Base-by-base conservation (phyloP, 2,797 vertebrate genomes). In the Telmatherina bonti region DNA sequence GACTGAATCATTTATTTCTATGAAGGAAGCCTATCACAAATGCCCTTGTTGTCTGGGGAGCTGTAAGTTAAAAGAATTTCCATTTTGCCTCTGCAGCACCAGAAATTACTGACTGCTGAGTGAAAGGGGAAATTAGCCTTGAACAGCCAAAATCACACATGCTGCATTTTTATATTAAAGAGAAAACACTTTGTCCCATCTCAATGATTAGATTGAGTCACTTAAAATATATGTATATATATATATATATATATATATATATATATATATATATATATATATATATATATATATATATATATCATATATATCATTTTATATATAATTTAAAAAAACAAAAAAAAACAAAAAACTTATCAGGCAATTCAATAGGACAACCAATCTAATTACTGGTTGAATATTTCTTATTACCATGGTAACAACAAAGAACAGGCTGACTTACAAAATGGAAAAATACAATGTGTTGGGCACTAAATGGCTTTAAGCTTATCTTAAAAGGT, bases 1-100 rank as follows among this genome's bases (percentile, higher is more conserved):
- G 70, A 67, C 36, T 57, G 62, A 83, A 81, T 70, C 66, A 85
- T 85, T 52, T 52, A 85, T 82, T 63, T 65, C 29, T 33, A 78
- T 64, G 56, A 84, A 26, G 20, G n/a, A 53, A 67, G 36, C 47
- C 38, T 8, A 55, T 78, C 47, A 70, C 53, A 35, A 61, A 59
- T 20, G 51, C 26, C 62, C 70, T 76, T 71, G 33, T 65, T 68
- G 69, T 76, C 64, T 47, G 41, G 1, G 55, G 16, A 15, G 31
- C 58, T 70, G 55, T 58, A 51, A 51, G 41, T 58, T 73, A 63
- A 56, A 29, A 67, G 1, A 64, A 62, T 2, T 72, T 27, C 53
- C 13, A 9, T 51, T 68, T 55, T 47, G 52, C 15, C 56, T 45
- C 11, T 38, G 30, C 54, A 13, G 29, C 31, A 56, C n/a, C 31